Percentiles rank a stretch among this genome's conserved stretches.
These are phyloP conservation scores for Mesorhabditis spiculigera DNA, from an alignment of 2,888 invertebrate species.

Conservation along the genomic window DNA sequence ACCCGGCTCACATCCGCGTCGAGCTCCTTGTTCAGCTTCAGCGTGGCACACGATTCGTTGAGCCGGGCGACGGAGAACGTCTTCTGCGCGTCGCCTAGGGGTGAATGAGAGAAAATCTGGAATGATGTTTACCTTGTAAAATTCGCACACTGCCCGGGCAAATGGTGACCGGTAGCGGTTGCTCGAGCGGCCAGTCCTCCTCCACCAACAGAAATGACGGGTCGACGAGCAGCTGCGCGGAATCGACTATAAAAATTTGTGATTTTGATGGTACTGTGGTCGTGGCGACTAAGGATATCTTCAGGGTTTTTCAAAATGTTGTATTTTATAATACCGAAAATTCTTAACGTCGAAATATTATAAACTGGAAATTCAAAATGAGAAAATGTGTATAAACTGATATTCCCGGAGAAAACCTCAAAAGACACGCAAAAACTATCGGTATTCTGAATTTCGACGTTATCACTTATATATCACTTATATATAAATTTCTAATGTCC, in stretches of 20 bases:
- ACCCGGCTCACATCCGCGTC: conserved; percentile 50
- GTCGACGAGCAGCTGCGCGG: conserved; percentile 32
- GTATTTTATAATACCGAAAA: no score
- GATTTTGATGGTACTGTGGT: neutral
- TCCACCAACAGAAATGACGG: conserved; percentile 47
- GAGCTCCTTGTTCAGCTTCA: conserved; percentile 34
- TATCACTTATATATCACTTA: no score
- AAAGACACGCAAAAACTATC: no score
- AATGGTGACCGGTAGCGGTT: conserved; percentile 39
- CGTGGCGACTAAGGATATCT: no score
- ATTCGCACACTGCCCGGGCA: conserved; percentile 33
- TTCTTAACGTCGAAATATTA: no score
- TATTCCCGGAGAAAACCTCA: no score
- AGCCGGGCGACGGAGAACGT: conserved; percentile 35
- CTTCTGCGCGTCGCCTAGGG: conserved; percentile 29
- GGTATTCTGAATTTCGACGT: no score
- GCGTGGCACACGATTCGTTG: conserved; percentile 42
- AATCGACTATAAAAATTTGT: neutral
- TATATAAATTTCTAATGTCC: no score
- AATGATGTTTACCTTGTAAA: conserved; percentile 8
- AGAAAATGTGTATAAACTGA: no score
- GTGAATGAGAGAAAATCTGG: conserved; percentile 24
- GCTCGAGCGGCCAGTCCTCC: conserved; percentile 47
- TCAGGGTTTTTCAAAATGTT: no score
- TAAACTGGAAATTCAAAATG: no score